Evolutionary conservation across 2,113 vertebrate species (phyloP).

Genomic region (Cynoglossus semilaevis): DNA sequence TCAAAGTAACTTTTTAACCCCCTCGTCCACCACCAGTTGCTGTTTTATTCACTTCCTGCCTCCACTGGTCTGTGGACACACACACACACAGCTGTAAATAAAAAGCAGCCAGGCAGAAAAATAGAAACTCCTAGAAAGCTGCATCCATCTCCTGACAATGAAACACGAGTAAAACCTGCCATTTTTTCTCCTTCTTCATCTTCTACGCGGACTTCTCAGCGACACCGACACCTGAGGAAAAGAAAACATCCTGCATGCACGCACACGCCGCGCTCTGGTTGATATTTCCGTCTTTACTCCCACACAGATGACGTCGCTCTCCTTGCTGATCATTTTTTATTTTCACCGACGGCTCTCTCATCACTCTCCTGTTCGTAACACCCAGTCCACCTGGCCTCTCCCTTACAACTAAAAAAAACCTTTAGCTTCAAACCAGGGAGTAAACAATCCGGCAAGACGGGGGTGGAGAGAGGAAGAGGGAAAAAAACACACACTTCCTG

Average conservation of each 20-base stretch:
- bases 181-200: neutral
- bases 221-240: neutral
- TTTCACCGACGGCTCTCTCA: slow-evolving; percentile 28
- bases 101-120: neutral
- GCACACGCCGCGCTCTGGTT: neutral
- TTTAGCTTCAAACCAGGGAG: slow-evolving; percentile 11
- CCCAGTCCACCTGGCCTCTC: neutral
- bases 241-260: slow-evolving; percentile 4
- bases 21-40: neutral
- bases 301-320: slow-evolving; percentile 16
- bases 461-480: neutral
- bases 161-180: slow-evolving; percentile 15
- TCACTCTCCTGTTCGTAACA: slow-evolving; percentile 18
- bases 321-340: slow-evolving; percentile 14
- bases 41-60: slow-evolving; percentile 2
- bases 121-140: slow-evolving; percentile 12
- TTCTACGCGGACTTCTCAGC: neutral
- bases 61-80: slow-evolving; percentile 17
- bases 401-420: slow-evolving; percentile 1
- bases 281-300: slow-evolving; percentile 10
- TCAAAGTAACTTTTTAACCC: no score
- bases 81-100: slow-evolving; percentile 6
- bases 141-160: slow-evolving; percentile 18
- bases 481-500: slow-evolving; percentile 23
- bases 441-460: slow-evolving; percentile 46